A percentile compares a stretch with the other conserved stretches of the same genome.
phyloP scores from a whole-genome alignment of 37 sponge, comb jelly and placozoan genomes.

The Cliona cf. orientalis region DNA sequence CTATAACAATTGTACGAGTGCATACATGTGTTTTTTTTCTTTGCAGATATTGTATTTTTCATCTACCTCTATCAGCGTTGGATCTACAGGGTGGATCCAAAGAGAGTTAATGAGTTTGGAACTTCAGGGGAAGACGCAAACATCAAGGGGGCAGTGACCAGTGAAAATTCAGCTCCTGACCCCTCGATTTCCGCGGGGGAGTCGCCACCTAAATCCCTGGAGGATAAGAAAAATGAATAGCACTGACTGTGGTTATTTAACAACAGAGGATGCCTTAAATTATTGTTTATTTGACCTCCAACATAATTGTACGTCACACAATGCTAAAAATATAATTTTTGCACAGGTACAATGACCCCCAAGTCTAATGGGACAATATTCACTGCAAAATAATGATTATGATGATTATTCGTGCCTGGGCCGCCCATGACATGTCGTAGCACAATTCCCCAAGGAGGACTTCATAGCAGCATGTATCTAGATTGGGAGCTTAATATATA shows the following conservation, averaged over 20 bases:
- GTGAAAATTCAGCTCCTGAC: background rate
- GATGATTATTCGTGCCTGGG: too few relatives aligned
- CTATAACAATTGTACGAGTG: background rate
- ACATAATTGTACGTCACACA: background rate
- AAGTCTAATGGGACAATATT: too few relatives aligned
- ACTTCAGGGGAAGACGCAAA: constrained; percentile 75
- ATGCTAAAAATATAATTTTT: background rate
- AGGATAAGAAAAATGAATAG: constrained; percentile 30
- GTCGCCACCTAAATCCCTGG: background rate
- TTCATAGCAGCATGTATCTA: too few relatives aligned
- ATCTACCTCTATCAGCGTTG: constrained; percentile 98
- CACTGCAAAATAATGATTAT: too few relatives aligned
- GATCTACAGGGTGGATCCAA: constrained; percentile 96
- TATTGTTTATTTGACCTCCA: background rate
- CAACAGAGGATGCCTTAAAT: background rate
- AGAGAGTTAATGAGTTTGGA: constrained; percentile 97
- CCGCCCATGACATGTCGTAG: too few relatives aligned
- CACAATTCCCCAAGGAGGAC: too few relatives aligned
- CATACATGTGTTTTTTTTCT: background rate
- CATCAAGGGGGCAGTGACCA: background rate
- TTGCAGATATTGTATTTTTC: constrained; percentile 95
- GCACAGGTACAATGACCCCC: too few relatives aligned
- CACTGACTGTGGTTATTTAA: background rate
- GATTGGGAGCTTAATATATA: too few relatives aligned
- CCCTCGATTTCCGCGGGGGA: background rate